phyloP scores from a whole-genome alignment of 2,797 vertebrate genomes.

The Amniataba percoides region DNA sequence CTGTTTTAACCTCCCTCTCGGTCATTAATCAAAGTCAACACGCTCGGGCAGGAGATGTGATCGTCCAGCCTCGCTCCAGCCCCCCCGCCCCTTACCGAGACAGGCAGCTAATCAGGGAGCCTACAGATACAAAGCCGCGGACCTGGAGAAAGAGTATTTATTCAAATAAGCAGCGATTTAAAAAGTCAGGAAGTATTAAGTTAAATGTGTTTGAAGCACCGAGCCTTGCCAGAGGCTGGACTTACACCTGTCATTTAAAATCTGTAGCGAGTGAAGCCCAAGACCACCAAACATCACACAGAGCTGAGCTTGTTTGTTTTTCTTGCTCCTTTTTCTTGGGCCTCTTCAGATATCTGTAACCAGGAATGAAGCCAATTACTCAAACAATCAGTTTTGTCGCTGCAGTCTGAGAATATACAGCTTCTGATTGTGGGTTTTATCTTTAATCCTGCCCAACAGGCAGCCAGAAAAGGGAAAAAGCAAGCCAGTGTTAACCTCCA shows the following conservation, averaged over 20 bases:
- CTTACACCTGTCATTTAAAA: constrained; percentile 35
- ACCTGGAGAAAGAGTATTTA: constrained; percentile 53
- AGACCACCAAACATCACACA: neutral
- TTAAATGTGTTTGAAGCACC: constrained; percentile 40
- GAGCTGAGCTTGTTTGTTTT: neutral
- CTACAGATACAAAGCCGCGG: constrained; percentile 26
- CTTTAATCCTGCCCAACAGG: neutral
- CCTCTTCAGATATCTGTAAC: neutral
- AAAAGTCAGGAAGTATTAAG: constrained; percentile 48
- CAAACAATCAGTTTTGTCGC: neutral
- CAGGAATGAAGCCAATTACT: neutral
- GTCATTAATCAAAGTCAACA: constrained; percentile 79
- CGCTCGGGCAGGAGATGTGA: constrained; percentile 48
- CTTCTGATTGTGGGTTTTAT: constrained; percentile 4
- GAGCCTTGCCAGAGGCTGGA: constrained; percentile 18
- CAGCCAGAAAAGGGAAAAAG: neutral
- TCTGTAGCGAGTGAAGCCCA: constrained; percentile 8
- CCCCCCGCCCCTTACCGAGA: constrained; percentile 25
- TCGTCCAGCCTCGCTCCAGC: constrained; percentile 35
- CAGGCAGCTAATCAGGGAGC: constrained; percentile 57
- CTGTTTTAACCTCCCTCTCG: constrained; percentile 74
- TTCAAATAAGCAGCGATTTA: constrained; percentile 55
- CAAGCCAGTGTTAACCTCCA: neutral
- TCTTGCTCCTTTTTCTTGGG: neutral
- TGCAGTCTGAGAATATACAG: neutral